Evolutionary conservation across 2,888 invertebrate species (phyloP).

Genomic region (Biston stratarius): DNA sequence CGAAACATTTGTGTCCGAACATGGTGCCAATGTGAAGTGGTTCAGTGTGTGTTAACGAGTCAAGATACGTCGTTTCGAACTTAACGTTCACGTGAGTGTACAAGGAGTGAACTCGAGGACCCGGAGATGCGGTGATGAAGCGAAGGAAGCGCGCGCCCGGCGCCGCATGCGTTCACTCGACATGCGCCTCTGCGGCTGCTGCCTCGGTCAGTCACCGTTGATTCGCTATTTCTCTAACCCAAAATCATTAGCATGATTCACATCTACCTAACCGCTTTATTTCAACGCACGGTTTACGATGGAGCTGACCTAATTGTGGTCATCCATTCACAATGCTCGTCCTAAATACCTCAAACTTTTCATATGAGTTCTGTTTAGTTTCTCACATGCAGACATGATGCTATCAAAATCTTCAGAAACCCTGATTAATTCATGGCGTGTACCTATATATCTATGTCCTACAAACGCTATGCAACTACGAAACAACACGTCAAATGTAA

Average conservation of each 20-base stretch:
- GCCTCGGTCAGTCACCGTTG: conserved; percentile 72
- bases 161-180: conserved; percentile 70
- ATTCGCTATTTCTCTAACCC: conserved; percentile 34
- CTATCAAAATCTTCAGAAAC: neutral
- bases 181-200: conserved; percentile 84
- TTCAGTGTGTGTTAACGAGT: conserved; percentile 40
- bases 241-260: conserved; percentile 36
- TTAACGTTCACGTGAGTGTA: conserved; percentile 77
- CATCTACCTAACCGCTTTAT: conserved; percentile 43
- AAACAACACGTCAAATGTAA: neutral
- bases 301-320: conserved; percentile 45
- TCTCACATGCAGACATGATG: conserved; percentile 7
- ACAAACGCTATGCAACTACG: neutral
- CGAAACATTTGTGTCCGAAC: conserved; percentile 13
- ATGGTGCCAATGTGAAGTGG: conserved; percentile 26
- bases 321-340: conserved; percentile 24
- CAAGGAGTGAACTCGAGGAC: conserved; percentile 56
- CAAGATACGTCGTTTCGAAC: conserved; percentile 73
- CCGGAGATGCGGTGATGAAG: conserved; percentile 71
- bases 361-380: conserved; percentile 18
- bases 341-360: conserved; percentile 25
- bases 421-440: neutral
- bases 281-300: conserved; percentile 31
- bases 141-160: conserved; percentile 62
- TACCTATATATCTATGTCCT: neutral